Evolutionary conservation across 2,888 invertebrate species (phyloP).

Genomic region (Trachelus troglodyta): DNA sequence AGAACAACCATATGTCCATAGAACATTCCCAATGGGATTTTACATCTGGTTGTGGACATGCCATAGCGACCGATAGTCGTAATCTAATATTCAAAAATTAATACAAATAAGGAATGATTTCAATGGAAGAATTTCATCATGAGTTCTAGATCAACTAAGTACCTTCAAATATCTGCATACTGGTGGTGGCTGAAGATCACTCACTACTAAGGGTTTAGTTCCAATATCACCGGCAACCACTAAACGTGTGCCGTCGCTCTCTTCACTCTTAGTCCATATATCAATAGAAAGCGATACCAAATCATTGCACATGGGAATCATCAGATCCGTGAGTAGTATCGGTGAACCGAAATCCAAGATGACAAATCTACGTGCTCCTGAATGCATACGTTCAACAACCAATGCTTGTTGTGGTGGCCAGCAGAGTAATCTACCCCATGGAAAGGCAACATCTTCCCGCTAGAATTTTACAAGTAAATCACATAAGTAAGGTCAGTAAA

Average conservation of each 20-base stretch:
- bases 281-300: conserved; percentile 89
- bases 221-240: conserved; percentile 90
- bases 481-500: not conserved
- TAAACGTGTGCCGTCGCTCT: conserved; percentile 85
- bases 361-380: conserved; percentile 91
- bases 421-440: conserved; percentile 83
- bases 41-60: conserved; percentile 89
- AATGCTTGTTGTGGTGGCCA: conserved; percentile 87
- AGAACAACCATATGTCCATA: conserved; percentile 89
- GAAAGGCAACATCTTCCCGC: conserved; percentile 67
- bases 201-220: conserved; percentile 84
- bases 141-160: conserved; percentile 23
- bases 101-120: not conserved
- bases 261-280: conserved; percentile 90
- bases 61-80: conserved; percentile 93
- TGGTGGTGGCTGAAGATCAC: conserved; percentile 90
- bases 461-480: conserved; percentile 29
- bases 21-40: conserved; percentile 93
- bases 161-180: conserved; percentile 91
- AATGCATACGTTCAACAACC: conserved; percentile 93
- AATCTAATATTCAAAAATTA: conserved; percentile 70
- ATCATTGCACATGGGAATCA: conserved; percentile 84
- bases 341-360: conserved; percentile 92
- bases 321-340: conserved; percentile 86
- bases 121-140: not conserved